These are phyloP conservation scores for Haplochromis vanheusdeni DNA, from an alignment of 2,113 vertebrate genomes.

Conservation along the genomic window DNA sequence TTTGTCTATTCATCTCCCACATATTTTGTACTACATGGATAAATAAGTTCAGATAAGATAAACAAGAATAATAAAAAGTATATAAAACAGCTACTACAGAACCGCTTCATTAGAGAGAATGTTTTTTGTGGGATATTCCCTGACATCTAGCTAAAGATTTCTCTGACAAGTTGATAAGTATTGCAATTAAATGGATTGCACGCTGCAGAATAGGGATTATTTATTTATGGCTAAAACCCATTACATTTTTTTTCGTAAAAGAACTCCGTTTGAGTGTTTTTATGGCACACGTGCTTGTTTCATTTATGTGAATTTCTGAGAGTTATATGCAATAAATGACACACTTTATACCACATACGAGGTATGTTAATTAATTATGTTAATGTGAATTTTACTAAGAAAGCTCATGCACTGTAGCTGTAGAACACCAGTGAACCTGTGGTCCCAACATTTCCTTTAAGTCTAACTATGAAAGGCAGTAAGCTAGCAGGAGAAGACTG, in stretches of 20 bases:
- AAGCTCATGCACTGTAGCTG: background rate
- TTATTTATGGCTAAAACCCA: slow-evolving; percentile 22
- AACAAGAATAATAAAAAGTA: background rate
- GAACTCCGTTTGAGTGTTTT: background rate
- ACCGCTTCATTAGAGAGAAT: background rate
- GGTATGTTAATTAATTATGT: background rate
- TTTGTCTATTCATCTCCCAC: background rate
- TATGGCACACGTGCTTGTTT: background rate
- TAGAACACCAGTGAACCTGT: background rate
- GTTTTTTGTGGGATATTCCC: background rate
- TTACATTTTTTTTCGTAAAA: background rate
- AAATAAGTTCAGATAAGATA: background rate
- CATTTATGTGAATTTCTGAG: background rate
- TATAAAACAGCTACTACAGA: slow-evolving; percentile 2
- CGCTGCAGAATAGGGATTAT: slow-evolving; percentile 24
- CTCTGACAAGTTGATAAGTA: slow-evolving; percentile 41
- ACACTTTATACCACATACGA: background rate
- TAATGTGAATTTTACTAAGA: background rate
- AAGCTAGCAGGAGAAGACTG: background rate
- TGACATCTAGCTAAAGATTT: slow-evolving; percentile 10
- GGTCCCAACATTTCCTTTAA: background rate
- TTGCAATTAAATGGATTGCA: slow-evolving; percentile 28
- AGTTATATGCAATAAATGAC: background rate
- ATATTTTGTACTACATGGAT: background rate
- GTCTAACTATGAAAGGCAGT: background rate